phyloP scores from a whole-genome alignment of 1,140 invertebrate genomes.

The Latrodectus geometricus region DNA sequence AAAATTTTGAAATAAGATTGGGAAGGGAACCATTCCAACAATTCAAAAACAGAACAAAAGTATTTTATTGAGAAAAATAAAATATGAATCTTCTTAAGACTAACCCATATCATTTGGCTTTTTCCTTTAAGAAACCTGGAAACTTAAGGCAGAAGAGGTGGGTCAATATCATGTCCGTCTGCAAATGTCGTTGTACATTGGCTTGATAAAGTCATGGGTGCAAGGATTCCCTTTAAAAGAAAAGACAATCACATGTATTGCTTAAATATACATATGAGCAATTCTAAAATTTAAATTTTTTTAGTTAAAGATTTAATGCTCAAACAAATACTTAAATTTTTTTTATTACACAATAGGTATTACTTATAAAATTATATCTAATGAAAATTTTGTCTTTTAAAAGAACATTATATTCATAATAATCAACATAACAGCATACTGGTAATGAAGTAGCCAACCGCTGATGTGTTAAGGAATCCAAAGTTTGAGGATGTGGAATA shows the following conservation, averaged over 20 bases:
- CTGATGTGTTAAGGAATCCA: constrained; percentile 62
- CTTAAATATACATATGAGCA: too few species aligned
- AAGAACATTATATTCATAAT: background rate
- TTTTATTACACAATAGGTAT: background rate
- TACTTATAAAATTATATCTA: background rate
- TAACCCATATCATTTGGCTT: constrained; percentile 50
- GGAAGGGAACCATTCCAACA: background rate
- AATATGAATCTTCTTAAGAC: background rate
- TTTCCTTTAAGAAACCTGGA: constrained; percentile 11
- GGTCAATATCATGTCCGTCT: constrained; percentile 59
- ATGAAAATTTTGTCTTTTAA: background rate
- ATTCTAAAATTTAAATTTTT: too few species aligned
- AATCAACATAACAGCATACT: constrained; percentile 23
- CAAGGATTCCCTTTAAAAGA: constrained; percentile 47
- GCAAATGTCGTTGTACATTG: constrained; percentile 62
- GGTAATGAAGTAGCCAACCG: constrained; percentile 61
- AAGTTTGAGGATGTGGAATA: constrained; percentile 60
- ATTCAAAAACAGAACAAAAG: background rate
- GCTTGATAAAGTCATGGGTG: constrained; percentile 59
- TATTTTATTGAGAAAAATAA: background rate
- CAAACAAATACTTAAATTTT: too few species aligned
- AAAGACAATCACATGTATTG: too few species aligned
- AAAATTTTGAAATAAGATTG: too few species aligned
- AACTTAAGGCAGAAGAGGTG: constrained; percentile 60
- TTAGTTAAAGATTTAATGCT: too few species aligned